phyloP scores from a whole-genome alignment of 2,113 vertebrate genomes.

The Coptodon rendalli region DNA sequence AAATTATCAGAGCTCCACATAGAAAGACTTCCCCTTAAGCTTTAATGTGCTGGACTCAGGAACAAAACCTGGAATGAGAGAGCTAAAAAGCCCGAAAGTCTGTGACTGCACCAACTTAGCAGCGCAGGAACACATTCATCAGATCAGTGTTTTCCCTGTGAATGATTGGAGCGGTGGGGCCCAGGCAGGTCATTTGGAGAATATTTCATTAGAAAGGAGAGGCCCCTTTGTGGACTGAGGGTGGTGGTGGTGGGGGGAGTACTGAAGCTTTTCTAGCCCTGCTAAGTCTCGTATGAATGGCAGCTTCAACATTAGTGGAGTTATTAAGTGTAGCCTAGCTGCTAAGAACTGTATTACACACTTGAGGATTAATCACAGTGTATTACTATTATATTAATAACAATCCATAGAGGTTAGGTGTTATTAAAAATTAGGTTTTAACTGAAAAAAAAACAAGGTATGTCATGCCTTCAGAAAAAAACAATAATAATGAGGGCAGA shows the following conservation, averaged over 20 bases:
- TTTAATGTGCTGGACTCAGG: neutral
- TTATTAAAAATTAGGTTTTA: neutral
- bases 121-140: conserved; percentile 50
- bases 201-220: conserved; percentile 68
- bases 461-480: neutral
- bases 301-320: neutral
- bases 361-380: neutral
- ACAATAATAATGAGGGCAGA: neutral
- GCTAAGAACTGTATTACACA: neutral
- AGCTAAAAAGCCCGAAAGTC: neutral
- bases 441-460: neutral
- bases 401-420: no score
- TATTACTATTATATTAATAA: neutral
- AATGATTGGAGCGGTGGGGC: conserved; percentile 57
- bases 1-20: neutral
- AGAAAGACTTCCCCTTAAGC: neutral
- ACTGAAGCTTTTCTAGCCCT: neutral
- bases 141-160: conserved; percentile 64
- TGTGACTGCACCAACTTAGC: neutral
- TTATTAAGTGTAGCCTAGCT: neutral
- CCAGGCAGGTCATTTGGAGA: conserved; percentile 61
- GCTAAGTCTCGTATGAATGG: conserved; percentile 19
- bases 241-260: neutral
- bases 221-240: conserved; percentile 50
- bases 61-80: neutral